Conservation (phyloP, 2,113 vertebrate genomes). For the Mesoclemmys tuberculata region DNA sequence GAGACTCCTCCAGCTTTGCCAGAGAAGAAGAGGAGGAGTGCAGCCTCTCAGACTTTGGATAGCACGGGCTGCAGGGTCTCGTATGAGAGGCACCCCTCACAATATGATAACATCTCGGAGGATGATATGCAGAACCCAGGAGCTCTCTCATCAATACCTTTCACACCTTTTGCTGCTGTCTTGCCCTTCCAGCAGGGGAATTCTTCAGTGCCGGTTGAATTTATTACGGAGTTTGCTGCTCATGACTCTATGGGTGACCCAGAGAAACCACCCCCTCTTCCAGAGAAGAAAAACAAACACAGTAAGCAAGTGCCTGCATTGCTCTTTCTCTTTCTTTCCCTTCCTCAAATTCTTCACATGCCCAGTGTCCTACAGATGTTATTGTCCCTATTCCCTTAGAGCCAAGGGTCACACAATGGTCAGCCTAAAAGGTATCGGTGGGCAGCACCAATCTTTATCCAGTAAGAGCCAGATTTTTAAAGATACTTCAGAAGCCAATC, state of each 20-base stretch:
- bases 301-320: constrained; percentile 82
- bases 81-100: constrained; percentile 92
- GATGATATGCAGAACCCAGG: constrained; percentile 83
- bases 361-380: neutral
- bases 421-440: fast-evolving
- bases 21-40: constrained; percentile 93
- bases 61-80: constrained; percentile 77
- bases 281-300: constrained; percentile 96
- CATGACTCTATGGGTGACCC: constrained; percentile 80
- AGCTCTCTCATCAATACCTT: constrained; percentile 66
- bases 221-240: constrained; percentile 80
- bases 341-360: neutral
- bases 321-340: neutral
- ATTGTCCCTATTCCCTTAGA: neutral
- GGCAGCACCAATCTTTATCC: neutral
- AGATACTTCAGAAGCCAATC: neutral
- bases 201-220: constrained; percentile 77
- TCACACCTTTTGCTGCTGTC: constrained; percentile 85
- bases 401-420: neutral
- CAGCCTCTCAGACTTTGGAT: constrained; percentile 80
- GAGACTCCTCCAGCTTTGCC: constrained; percentile 92
- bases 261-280: constrained; percentile 92
- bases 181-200: constrained; percentile 88
- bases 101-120: constrained; percentile 94
- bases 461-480: neutral